Conservation (phyloP, 2,888 invertebrate genomes). For the Alcis repandata region DNA sequence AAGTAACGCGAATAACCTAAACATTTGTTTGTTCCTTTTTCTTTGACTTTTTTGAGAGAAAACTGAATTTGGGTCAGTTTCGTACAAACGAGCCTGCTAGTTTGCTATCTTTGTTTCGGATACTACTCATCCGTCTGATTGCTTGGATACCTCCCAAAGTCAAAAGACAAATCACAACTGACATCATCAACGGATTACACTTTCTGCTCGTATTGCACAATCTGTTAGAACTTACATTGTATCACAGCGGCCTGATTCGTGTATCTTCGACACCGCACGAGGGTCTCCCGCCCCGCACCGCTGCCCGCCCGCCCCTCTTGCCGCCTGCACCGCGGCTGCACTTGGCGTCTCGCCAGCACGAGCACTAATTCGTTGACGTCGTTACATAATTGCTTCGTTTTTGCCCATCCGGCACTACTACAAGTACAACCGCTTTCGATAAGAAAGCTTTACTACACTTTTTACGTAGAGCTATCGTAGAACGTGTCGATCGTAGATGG, state of each 20-base stretch:
- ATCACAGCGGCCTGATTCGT: constrained; percentile 4
- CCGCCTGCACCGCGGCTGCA: constrained; percentile 59
- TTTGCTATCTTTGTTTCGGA: too few relatives aligned
- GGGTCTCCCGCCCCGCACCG: constrained; percentile 24
- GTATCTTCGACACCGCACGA: constrained; percentile 20
- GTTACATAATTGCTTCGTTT: constrained; percentile 83
- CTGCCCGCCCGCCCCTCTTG: constrained; percentile 27
- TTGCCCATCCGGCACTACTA: constrained; percentile 58
- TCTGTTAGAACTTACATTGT: not conserved
- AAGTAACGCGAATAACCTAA: too few relatives aligned
- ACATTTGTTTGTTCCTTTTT: too few relatives aligned
- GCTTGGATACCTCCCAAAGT: too few relatives aligned
- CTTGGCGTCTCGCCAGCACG: constrained; percentile 75
- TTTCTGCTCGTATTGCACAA: not conserved
- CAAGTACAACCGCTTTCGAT: constrained; percentile 45
- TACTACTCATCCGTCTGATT: too few relatives aligned
- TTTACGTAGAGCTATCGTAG: not conserved
- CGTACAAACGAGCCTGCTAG: too few relatives aligned
- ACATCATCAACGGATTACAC: too few relatives aligned
- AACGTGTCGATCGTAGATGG: constrained; percentile 2
- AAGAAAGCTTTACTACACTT: not conserved
- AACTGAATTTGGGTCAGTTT: too few relatives aligned
- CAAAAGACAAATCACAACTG: too few relatives aligned
- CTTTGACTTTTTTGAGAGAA: too few relatives aligned
- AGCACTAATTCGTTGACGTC: constrained; percentile 79